Conservation (phyloP, 1,140 invertebrate species). For the Panagrolaimus sp. region DNA sequence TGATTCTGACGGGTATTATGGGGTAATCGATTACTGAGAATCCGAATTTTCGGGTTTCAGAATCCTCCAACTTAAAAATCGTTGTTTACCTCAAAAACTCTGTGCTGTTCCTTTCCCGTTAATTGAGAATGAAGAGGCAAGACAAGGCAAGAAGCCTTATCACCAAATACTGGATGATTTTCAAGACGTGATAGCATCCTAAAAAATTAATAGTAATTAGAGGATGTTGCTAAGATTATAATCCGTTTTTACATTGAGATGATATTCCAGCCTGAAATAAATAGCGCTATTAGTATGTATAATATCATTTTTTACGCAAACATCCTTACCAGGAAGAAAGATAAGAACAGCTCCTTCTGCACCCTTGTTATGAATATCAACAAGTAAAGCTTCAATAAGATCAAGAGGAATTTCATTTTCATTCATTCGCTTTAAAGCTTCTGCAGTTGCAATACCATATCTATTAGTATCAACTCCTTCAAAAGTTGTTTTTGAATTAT, state of each 20-base stretch:
- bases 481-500: neutral
- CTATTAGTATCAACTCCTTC: neutral
- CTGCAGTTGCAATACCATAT: slow-evolving; percentile 27
- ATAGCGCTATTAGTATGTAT: no score
- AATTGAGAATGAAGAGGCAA: slow-evolving; percentile 53
- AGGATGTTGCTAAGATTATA: no score
- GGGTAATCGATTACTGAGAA: no score
- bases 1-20: no score
- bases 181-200: slow-evolving; percentile 64
- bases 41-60: no score
- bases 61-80: no score
- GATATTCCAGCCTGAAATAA: no score
- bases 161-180: slow-evolving; percentile 21
- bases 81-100: slow-evolving; percentile 72
- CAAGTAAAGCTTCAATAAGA: slow-evolving; percentile 37
- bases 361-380: slow-evolving; percentile 46
- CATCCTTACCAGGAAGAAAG: slow-evolving; percentile 87
- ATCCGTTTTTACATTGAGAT: no score
- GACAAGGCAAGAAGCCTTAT: slow-evolving; percentile 36
- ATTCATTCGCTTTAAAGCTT: slow-evolving; percentile 36
- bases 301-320: no score
- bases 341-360: slow-evolving; percentile 72
- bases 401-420: slow-evolving; percentile 54
- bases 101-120: slow-evolving; percentile 68
- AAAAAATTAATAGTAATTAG: slow-evolving; percentile 81